phyloP scores from a whole-genome alignment of 2,113 vertebrate genomes.

The Parus major region DNA sequence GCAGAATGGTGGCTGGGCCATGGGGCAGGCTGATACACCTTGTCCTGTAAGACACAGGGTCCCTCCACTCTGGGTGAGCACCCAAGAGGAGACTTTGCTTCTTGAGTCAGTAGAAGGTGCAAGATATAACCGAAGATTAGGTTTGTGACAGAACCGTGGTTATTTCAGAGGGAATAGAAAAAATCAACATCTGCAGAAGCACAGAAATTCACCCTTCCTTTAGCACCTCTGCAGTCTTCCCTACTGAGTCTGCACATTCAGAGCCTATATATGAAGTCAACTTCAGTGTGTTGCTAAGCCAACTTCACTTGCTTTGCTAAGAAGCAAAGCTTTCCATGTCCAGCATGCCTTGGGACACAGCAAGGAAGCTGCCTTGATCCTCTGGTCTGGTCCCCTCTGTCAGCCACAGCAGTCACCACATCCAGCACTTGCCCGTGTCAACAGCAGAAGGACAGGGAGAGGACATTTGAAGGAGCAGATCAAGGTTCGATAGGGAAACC shows the following conservation, averaged over 20 bases:
- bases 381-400: background rate
- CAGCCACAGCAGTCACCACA: background rate
- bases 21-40: background rate
- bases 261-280: background rate
- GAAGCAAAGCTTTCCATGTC: background rate
- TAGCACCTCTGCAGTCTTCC: background rate
- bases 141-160: background rate
- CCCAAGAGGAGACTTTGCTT: background rate
- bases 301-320: background rate
- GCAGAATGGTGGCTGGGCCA: background rate
- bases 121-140: background rate
- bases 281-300: background rate
- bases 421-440: background rate
- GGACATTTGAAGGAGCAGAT: background rate
- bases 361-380: background rate
- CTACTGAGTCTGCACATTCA: background rate
- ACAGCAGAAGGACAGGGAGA: background rate
- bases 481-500: background rate
- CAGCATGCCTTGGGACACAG: background rate
- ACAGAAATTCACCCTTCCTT: background rate
- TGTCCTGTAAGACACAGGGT: background rate
- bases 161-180: background rate
- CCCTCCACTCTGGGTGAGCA: background rate
- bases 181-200: background rate
- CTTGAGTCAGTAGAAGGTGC: background rate